Percentiles rank a stretch among this genome's conserved stretches.
phyloP scores from a whole-genome alignment of 2,797 vertebrate species.

The Heteromormyrus szaboi region DNA sequence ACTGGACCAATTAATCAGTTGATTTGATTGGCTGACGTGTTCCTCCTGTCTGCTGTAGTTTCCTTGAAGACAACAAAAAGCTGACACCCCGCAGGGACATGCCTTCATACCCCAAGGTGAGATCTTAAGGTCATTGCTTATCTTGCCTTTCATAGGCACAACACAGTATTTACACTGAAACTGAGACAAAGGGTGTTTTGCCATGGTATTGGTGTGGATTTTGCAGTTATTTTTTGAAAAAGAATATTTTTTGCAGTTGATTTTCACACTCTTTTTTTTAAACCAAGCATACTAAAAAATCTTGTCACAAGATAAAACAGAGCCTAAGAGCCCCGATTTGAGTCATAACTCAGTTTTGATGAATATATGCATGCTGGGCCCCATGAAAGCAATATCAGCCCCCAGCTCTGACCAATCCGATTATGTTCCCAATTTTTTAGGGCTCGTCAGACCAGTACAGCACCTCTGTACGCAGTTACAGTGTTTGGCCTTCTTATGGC shows the following conservation, averaged over 20 bases:
- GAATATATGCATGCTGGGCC: neutral
- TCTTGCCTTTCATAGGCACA: neutral
- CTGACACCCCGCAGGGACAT: conserved; percentile 70
- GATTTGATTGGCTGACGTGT: neutral
- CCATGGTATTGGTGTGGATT: neutral
- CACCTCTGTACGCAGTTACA: neutral
- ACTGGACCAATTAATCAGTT: neutral
- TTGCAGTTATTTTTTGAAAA: neutral
- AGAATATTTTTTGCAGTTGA: neutral
- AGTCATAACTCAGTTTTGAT: neutral
- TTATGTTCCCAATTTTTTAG: neutral
- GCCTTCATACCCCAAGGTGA: conserved; percentile 83
- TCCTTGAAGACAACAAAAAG: conserved; percentile 75
- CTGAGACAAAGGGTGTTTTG: neutral
- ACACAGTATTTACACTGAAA: neutral
- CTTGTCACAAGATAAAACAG: neutral
- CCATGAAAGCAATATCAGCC: neutral
- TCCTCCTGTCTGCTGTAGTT: conserved; percentile 58
- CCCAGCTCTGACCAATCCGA: neutral
- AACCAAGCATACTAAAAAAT: neutral
- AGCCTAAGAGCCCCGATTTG: neutral
- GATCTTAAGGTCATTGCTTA: neutral
- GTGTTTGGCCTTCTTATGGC: neutral
- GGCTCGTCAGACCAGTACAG: neutral
- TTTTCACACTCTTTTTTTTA: neutral